Conservation (phyloP, 2,888 invertebrate genomes). For the Dicranocentrus wangi region DNA sequence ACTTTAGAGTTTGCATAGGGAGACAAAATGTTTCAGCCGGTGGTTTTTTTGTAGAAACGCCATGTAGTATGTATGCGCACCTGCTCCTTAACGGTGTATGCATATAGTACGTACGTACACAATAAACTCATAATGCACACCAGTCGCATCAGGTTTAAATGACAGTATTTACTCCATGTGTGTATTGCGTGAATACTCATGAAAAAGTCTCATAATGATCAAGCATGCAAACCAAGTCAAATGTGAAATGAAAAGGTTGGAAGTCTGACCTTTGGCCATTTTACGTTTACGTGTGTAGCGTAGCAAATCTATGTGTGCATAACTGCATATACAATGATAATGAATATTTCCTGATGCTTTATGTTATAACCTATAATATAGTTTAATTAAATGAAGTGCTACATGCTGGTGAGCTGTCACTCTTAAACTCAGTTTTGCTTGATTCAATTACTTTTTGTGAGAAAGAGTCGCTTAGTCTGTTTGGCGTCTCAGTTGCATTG, state of each 20-base stretch:
- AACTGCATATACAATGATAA: background rate
- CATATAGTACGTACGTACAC: no score
- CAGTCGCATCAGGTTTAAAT: background rate
- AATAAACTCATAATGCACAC: background rate
- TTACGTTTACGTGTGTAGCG: conserved; percentile 1
- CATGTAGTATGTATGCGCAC: no score
- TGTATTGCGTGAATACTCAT: background rate
- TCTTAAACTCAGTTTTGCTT: no score
- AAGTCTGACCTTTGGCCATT: conserved; percentile 31
- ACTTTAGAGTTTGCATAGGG: no score
- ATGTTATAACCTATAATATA: background rate
- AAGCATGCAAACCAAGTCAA: conserved; percentile 10
- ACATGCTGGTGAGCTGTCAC: no score
- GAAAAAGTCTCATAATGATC: background rate
- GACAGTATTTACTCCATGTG: background rate
- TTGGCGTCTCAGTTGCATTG: no score
- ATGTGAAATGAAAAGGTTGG: conserved; percentile 34
- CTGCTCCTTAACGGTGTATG: no score
- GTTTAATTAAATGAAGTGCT: background rate
- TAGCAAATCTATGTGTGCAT: background rate
- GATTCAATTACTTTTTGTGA: no score
- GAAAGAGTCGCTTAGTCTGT: no score
- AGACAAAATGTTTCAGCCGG: no score
- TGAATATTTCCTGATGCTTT: background rate
- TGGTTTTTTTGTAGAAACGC: no score